A percentile compares a stretch with the other conserved stretches of the same genome.
Evolutionary conservation across 2,797 vertebrate genomes (phyloP).

Genomic region (Platalea minor): DNA sequence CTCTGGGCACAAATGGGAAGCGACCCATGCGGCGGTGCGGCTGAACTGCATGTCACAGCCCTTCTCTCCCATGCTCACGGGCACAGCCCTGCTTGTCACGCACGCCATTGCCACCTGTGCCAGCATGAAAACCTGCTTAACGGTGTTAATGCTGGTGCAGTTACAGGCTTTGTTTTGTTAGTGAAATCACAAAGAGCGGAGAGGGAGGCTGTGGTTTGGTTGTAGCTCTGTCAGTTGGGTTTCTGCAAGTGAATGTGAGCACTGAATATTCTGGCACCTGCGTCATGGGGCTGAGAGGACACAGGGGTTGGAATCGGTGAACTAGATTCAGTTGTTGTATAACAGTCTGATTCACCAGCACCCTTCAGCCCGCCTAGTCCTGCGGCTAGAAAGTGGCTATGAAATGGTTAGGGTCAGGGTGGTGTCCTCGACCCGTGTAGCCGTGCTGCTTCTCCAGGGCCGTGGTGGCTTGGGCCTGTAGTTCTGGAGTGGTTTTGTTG

Average conservation of each 20-base stretch:
- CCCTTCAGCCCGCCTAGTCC: not conserved
- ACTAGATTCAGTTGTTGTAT: not conserved
- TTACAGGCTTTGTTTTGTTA: not conserved
- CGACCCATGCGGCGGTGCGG: not conserved
- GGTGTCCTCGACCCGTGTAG: not conserved
- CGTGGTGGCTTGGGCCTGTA: not conserved
- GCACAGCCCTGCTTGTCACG: not conserved
- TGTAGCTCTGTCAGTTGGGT: not conserved
- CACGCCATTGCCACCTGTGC: fast-evolving
- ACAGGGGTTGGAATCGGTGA: not conserved
- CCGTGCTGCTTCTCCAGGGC: not conserved
- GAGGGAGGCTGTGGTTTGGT: not conserved
- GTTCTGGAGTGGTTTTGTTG: not conserved
- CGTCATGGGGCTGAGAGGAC: fast-evolving
- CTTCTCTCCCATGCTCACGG: not conserved
- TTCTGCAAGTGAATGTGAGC: not conserved
- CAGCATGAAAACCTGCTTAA: not conserved
- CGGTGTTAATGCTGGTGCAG: not conserved
- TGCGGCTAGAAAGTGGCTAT: not conserved
- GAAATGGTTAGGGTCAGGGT: not conserved
- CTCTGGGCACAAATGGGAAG: not conserved
- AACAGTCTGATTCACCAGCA: not conserved
- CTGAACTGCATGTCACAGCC: not conserved
- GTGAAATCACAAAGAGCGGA: not conserved
- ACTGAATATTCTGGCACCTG: not conserved